Conservation (phyloP, 1,140 invertebrate genomes). For the Drosophila seguyi region DNA sequence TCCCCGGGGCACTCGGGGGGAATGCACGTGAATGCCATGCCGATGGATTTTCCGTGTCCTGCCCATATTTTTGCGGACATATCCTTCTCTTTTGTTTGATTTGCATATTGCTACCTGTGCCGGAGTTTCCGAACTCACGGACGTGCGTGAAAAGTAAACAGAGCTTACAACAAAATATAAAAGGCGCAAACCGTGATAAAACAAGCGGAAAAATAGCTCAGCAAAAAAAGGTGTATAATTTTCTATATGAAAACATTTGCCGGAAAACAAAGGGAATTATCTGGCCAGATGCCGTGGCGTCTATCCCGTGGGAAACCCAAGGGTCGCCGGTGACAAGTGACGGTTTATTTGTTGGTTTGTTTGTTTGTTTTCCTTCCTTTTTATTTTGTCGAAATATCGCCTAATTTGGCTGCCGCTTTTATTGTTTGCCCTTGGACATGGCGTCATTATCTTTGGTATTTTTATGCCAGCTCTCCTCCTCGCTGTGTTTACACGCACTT, state of each 20-base stretch:
- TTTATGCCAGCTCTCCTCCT: slow-evolving; percentile 8
- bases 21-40: slow-evolving; percentile 71
- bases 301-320: slow-evolving; percentile 2
- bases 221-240: slow-evolving; percentile 28
- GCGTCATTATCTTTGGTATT: slow-evolving; percentile 63
- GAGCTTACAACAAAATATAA: slow-evolving; percentile 44
- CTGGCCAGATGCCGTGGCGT: slow-evolving; percentile 61
- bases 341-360: slow-evolving; percentile 73
- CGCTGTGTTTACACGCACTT: slow-evolving; percentile 78
- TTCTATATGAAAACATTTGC: slow-evolving; percentile 64
- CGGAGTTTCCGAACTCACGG: slow-evolving; percentile 36
- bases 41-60: slow-evolving; percentile 40
- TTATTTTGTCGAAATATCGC: slow-evolving; percentile 30
- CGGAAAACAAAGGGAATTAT: slow-evolving; percentile 78
- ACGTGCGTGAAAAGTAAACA: slow-evolving; percentile 58
- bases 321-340: slow-evolving; percentile 69
- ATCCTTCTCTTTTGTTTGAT: slow-evolving; percentile 62
- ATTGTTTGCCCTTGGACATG: slow-evolving; percentile 58
- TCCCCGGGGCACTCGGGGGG: slow-evolving; percentile 17
- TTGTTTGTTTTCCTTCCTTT: slow-evolving; percentile 50
- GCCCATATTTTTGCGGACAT: slow-evolving; percentile 26
- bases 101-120: slow-evolving; percentile 78
- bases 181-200: slow-evolving; percentile 67
- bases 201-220: slow-evolving; percentile 73
- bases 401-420: slow-evolving; percentile 72